These are phyloP conservation scores for Odocoileus virginianus DNA, from an alignment of 2,113 vertebrate genomes.

Conservation along the genomic window DNA sequence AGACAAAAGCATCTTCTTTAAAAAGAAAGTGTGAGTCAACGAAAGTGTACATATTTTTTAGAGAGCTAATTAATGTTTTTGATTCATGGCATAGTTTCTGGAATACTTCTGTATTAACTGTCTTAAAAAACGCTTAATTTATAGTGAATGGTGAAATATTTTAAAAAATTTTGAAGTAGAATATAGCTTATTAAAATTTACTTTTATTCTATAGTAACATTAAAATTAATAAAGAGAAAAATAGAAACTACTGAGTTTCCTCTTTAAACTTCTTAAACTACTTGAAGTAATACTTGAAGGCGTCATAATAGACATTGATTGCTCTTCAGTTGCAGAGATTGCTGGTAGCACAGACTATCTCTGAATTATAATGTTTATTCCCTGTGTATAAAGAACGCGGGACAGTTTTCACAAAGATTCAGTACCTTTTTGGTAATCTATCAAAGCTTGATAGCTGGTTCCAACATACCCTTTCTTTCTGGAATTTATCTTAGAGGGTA, in stretches of 20 bases:
- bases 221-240: slow-evolving; percentile 15
- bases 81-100: neutral
- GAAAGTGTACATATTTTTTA: neutral
- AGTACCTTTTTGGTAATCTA: neutral
- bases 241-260: neutral
- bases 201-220: neutral
- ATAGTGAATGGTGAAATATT: slow-evolving; percentile 6
- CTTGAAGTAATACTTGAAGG: neutral
- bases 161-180: neutral
- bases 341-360: neutral
- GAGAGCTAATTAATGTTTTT: slow-evolving; percentile 27
- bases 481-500: neutral
- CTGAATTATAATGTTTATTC: neutral
- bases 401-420: neutral
- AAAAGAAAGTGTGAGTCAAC: neutral
- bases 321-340: neutral
- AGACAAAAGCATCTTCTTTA: neutral
- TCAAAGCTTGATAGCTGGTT: neutral
- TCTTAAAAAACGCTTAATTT: slow-evolving; percentile 1
- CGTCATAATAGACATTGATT: neutral
- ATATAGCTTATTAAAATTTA: neutral
- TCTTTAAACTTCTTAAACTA: neutral
- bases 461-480: neutral
- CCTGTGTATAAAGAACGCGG: neutral
- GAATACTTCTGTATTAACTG: neutral